Percentiles rank a stretch among this genome's conserved stretches.
These are phyloP conservation scores for Mycalesis mineus DNA, from an alignment of 2,888 invertebrate genomes.

Conservation along the genomic window DNA sequence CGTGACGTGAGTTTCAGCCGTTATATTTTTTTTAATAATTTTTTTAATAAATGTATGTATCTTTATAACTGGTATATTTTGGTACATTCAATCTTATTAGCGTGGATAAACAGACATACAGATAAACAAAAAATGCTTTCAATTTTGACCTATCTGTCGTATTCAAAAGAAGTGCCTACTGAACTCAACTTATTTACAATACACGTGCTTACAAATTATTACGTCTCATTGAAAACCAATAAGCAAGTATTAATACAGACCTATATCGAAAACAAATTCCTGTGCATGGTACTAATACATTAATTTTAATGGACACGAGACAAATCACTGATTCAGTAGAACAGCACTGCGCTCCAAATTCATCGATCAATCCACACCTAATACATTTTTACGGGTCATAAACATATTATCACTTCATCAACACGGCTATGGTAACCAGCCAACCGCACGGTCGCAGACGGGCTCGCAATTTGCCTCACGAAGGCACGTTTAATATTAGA, in stretches of 20 bases:
- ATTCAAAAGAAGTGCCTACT: too few relatives aligned
- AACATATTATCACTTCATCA: constrained; percentile 43
- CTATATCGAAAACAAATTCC: not conserved
- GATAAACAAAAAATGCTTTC: too few relatives aligned
- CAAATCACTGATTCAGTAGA: constrained; percentile 13
- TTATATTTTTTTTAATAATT: too few relatives aligned
- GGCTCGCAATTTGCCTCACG: constrained; percentile 69
- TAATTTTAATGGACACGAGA: constrained; percentile 4
- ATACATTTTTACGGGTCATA: constrained; percentile 37
- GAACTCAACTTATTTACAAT: not conserved
- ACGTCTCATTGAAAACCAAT: not conserved
- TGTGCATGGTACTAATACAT: constrained; percentile 7
- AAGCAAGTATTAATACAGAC: not conserved
- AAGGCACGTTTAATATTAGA: constrained; percentile 80
- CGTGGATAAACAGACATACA: too few relatives aligned
- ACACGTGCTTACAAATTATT: not conserved
- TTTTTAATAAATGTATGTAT: too few relatives aligned
- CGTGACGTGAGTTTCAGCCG: too few relatives aligned
- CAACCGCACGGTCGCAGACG: constrained; percentile 54
- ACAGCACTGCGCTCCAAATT: constrained; percentile 18
- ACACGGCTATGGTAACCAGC: constrained; percentile 38
- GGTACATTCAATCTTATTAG: too few relatives aligned
- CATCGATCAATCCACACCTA: constrained; percentile 29
- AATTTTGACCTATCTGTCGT: too few relatives aligned
- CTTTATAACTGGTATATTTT: too few relatives aligned